A percentile compares a stretch with the other conserved stretches of the same genome.
Evolutionary conservation across 2,888 invertebrate genomes (phyloP).

Genomic region (Hecatera dysodea): DNA sequence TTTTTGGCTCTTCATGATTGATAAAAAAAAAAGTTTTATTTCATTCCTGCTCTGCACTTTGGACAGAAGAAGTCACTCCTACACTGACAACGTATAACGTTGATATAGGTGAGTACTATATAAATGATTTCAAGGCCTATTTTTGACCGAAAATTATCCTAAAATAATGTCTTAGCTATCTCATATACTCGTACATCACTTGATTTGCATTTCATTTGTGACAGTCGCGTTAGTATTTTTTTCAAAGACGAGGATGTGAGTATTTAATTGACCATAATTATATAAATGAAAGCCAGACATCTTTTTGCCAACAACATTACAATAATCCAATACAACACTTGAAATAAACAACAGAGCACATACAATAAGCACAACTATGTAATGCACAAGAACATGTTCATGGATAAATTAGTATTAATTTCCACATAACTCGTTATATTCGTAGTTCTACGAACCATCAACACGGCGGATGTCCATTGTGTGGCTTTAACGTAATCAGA

Average conservation of each 20-base stretch:
- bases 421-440: background rate
- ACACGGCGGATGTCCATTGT: conserved; percentile 15
- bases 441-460: conserved; percentile 8
- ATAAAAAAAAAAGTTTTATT: no score
- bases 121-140: background rate
- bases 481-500: conserved; percentile 14
- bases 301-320: background rate
- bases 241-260: no score
- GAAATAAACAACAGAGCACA: conserved; percentile 10
- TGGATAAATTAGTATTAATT: conserved; percentile 43
- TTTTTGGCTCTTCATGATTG: no score
- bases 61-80: background rate
- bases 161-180: no score
- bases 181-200: no score
- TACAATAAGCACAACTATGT: no score
- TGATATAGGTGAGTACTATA: background rate
- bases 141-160: no score
- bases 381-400: conserved; percentile 33
- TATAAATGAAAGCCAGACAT: background rate
- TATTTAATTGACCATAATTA: background rate
- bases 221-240: no score
- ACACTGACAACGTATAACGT: background rate
- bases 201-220: no score
- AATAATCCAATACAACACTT: conserved; percentile 1
- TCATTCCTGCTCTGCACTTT: no score